phyloP scores from a whole-genome alignment of 1,140 invertebrate species.

The Diabrotica virgifera region DNA sequence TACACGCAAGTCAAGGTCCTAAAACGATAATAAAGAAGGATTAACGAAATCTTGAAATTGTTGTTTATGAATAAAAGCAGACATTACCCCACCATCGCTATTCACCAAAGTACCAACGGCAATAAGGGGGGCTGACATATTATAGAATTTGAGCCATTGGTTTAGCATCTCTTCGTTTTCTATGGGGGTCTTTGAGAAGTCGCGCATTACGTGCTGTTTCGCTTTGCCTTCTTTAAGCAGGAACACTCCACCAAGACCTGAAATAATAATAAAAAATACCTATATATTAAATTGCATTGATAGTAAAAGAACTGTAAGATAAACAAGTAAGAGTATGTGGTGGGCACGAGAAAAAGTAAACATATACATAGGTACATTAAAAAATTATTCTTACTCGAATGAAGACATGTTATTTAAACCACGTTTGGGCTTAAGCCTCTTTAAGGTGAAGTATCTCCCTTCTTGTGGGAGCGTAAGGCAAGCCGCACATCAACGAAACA shows the following conservation, averaged over 20 bases:
- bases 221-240: constrained; percentile 76
- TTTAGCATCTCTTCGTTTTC: constrained; percentile 70
- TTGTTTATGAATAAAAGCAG: not conserved
- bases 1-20: constrained; percentile 83
- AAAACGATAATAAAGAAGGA: constrained; percentile 15
- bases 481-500: too few relatives aligned
- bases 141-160: constrained; percentile 88
- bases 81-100: constrained; percentile 55
- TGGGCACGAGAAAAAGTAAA: too few relatives aligned
- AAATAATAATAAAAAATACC: constrained; percentile 1
- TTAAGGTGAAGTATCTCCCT: too few relatives aligned
- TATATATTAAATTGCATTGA: too few relatives aligned
- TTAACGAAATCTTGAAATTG: too few relatives aligned
- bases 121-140: constrained; percentile 83
- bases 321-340: too few relatives aligned
- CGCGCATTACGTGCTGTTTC: constrained; percentile 91
- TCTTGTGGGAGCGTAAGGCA: too few relatives aligned
- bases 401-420: too few relatives aligned
- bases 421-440: too few relatives aligned
- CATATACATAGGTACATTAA: too few relatives aligned
- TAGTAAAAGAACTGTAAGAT: too few relatives aligned
- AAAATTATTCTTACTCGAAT: too few relatives aligned
- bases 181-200: constrained; percentile 78
- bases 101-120: constrained; percentile 87
- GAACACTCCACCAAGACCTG: constrained; percentile 87